Percentiles rank a stretch among this genome's conserved stretches.
Evolutionary conservation across 2,113 vertebrate genomes (phyloP).

Genomic region (Paratilapia polleni): DNA sequence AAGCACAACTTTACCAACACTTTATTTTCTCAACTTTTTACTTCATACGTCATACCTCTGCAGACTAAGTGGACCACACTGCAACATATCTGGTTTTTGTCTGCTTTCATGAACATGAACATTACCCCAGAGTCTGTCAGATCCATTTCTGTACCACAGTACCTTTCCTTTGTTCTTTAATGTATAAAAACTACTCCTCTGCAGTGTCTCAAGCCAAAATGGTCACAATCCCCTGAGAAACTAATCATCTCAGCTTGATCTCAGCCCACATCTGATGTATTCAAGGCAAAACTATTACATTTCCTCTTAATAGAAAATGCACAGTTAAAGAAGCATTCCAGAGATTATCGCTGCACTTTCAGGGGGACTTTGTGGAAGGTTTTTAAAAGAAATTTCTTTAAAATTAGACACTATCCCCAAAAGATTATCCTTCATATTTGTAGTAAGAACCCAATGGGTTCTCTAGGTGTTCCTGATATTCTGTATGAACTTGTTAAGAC

Average conservation of each 20-base stretch:
- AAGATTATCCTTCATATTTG: background rate
- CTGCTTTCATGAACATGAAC: conserved; percentile 44
- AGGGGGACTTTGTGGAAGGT: background rate
- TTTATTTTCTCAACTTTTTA: conserved; percentile 20
- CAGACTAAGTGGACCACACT: conserved; percentile 30
- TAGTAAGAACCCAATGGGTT: background rate
- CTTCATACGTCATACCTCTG: conserved; percentile 22
- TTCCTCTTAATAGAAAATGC: background rate
- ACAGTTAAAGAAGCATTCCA: background rate
- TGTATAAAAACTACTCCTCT: background rate
- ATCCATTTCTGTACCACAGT: conserved; percentile 18
- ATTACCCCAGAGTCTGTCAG: conserved; percentile 26
- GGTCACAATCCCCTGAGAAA: background rate
- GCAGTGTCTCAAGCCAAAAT: background rate
- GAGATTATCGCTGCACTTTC: background rate
- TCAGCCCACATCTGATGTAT: background rate
- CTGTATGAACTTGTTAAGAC: background rate
- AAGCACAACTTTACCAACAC: background rate
- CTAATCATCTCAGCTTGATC: background rate
- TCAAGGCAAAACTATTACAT: background rate
- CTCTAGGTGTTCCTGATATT: background rate
- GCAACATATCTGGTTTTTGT: conserved; percentile 56
- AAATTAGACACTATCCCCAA: too few species aligned
- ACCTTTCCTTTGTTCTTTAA: conserved; percentile 40
- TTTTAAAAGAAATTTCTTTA: background rate